A percentile compares a stretch with the other conserved stretches of the same genome.
Conservation (phyloP, 2,113 vertebrate species). For the Tricholaema leucomelas region DNA sequence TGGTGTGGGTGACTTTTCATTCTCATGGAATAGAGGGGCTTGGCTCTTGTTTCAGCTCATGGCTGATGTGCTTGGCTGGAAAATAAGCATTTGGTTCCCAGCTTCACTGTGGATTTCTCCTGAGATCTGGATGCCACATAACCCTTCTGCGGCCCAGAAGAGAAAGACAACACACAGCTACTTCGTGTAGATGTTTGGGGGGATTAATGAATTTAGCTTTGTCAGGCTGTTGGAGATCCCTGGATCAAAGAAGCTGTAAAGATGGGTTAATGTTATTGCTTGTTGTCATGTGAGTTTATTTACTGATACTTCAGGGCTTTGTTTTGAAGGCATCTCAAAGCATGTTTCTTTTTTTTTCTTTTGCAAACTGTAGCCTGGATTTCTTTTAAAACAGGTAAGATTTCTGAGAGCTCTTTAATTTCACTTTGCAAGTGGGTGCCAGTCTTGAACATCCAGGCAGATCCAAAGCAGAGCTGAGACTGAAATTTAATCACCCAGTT, state of each 20-base stretch:
- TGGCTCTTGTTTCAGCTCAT: background rate
- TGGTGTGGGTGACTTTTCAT: background rate
- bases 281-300: conserved; percentile 14
- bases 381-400: conserved; percentile 63
- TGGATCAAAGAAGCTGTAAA: conserved; percentile 15
- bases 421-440: background rate
- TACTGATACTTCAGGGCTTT: conserved; percentile 45
- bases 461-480: background rate
- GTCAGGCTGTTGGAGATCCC: background rate
- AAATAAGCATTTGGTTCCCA: background rate
- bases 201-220: background rate
- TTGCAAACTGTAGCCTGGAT: conserved; percentile 58
- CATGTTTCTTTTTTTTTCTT: conserved; percentile 37
- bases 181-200: background rate
- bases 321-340: conserved; percentile 54
- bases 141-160: background rate
- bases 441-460: background rate
- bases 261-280: conserved; percentile 16
- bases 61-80: background rate
- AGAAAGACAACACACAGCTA: background rate
- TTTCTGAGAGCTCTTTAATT: conserved; percentile 39
- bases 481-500: background rate
- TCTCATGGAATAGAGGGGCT: background rate
- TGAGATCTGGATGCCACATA: background rate
- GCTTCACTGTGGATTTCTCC: background rate